Conservation (phyloP, 1,140 invertebrate species). For the Camponotus floridanus region DNA sequence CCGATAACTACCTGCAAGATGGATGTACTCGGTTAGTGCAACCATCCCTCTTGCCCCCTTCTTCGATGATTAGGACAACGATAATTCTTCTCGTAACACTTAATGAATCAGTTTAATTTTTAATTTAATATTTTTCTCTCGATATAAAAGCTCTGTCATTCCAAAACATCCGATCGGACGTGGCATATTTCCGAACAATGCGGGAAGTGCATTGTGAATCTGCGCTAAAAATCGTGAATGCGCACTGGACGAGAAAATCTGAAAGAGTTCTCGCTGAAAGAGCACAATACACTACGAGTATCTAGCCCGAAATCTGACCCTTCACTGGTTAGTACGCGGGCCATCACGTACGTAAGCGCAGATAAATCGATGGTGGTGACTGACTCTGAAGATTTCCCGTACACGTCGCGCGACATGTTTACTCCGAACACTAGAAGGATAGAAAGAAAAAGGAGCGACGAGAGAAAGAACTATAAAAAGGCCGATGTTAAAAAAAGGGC, state of each 20-base stretch:
- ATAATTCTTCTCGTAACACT: conserved; percentile 12
- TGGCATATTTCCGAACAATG: not conserved
- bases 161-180: not conserved
- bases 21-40: conserved; percentile 1
- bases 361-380: conserved; percentile 30
- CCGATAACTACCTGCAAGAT: conserved; percentile 32
- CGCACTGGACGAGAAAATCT: not conserved
- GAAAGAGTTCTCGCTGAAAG: conserved; percentile 24
- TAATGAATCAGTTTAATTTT: not conserved
- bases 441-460: conserved; percentile 20
- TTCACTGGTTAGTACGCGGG: not conserved
- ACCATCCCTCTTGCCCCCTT: too few relatives aligned
- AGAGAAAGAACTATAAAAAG: not conserved
- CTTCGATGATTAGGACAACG: conserved; percentile 9
- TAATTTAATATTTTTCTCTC: conserved; percentile 1
- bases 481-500: too few relatives aligned
- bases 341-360: not conserved
- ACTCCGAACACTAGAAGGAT: not conserved
- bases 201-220: conserved; percentile 9
- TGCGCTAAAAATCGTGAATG: not conserved
- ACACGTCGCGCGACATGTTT: conserved; percentile 1
- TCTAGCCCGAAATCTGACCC: conserved; percentile 42
- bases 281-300: conserved; percentile 19
- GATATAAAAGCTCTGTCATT: not conserved
- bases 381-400: conserved; percentile 63